Conservation (phyloP, 1,140 invertebrate genomes). For the Heterodera schachtii region DNA sequence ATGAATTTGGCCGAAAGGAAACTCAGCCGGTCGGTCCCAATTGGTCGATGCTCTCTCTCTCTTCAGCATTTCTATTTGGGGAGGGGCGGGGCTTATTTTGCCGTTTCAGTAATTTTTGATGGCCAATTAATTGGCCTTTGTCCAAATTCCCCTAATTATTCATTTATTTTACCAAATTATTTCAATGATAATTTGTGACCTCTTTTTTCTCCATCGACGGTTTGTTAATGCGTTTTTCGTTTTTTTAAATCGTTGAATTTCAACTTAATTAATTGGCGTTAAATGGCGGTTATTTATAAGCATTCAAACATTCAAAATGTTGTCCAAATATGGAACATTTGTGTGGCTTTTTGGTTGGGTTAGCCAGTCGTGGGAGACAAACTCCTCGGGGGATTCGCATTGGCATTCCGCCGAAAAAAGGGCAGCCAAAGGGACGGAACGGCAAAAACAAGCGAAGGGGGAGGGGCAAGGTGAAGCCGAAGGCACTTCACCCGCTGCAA, state of each 20-base stretch:
- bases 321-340: neutral
- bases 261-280: neutral
- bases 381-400: neutral
- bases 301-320: neutral
- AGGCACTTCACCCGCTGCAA: neutral
- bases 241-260: neutral
- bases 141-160: no score
- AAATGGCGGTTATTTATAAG: neutral
- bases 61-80: neutral
- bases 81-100: neutral
- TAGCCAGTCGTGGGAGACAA: neutral
- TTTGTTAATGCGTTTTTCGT: neutral
- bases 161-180: no score
- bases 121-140: no score
- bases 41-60: neutral
- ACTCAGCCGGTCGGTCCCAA: neutral
- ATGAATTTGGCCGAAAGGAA: constrained; percentile 1
- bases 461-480: neutral
- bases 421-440: neutral
- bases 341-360: neutral
- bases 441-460: neutral
- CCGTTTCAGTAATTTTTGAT: no score
- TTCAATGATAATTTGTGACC: no score
- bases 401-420: neutral
- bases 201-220: no score